phyloP scores from a whole-genome alignment of 2,113 vertebrate species.

The Todiramphus saurophagus region DNA sequence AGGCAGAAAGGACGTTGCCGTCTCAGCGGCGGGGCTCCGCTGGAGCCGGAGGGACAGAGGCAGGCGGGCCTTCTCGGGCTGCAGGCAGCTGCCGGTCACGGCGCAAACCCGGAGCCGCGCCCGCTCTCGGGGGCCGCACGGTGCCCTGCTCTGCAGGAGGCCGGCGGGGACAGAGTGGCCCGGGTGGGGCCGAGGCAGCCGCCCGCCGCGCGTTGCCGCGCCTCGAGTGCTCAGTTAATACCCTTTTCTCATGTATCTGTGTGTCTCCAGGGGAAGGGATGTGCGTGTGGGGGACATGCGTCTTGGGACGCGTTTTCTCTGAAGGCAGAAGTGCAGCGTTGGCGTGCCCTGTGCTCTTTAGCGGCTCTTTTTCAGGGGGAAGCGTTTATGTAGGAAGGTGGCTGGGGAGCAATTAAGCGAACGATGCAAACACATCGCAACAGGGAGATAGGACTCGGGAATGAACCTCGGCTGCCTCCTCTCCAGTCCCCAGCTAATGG shows the following conservation, averaged over 20 bases:
- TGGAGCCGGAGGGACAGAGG: background rate
- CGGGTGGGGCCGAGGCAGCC: background rate
- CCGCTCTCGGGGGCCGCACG: background rate
- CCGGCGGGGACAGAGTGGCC: background rate
- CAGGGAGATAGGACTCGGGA: background rate
- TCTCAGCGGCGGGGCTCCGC: rapidly evolving
- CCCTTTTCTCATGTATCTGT: rapidly evolving
- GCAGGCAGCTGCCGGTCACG: background rate
- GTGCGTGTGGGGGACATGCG: rapidly evolving
- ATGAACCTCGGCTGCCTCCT: rapidly evolving
- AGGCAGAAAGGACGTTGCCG: background rate
- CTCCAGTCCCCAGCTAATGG: too few relatives aligned
- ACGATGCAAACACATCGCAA: background rate
- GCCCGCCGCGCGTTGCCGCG: rapidly evolving
- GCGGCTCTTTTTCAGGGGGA: background rate
- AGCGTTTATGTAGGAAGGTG: background rate
- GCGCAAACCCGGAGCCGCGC: background rate
- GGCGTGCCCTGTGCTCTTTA: background rate
- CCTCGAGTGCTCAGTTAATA: rapidly evolving
- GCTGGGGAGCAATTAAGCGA: background rate
- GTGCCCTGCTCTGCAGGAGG: background rate
- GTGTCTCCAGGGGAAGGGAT: rapidly evolving
- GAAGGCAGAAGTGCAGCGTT: background rate
- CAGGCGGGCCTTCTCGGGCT: background rate
- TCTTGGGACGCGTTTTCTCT: too few relatives aligned